These are phyloP conservation scores for Thamnophis elegans DNA, from an alignment of 2,797 vertebrate genomes.

Conservation along the genomic window DNA sequence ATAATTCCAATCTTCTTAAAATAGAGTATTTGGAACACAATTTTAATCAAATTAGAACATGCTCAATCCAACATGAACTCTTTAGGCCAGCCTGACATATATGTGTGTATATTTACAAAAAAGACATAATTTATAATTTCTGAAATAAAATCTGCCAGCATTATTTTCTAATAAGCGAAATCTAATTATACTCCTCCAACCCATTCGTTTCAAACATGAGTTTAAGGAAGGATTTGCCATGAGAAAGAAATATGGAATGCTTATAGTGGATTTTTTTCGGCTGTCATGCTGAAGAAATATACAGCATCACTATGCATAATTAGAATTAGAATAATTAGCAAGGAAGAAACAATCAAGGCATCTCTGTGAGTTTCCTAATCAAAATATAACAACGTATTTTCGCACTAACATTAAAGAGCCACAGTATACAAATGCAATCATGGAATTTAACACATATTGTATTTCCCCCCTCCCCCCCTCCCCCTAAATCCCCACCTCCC, in stretches of 20 bases:
- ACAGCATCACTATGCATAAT: not conserved
- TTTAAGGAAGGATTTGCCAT: not conserved
- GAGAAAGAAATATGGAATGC: not conserved
- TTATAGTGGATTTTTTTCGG: not conserved
- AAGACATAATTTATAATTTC: not conserved
- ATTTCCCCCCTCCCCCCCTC: too few species aligned
- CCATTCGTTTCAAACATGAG: not conserved
- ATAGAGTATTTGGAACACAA: not conserved
- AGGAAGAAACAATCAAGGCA: not conserved
- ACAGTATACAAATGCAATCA: too few species aligned
- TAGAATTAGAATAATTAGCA: slow-evolving; percentile 11
- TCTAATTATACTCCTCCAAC: not conserved
- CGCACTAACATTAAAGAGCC: too few species aligned
- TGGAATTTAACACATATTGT: too few species aligned
- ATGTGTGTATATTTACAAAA: not conserved
- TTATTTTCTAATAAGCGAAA: not conserved
- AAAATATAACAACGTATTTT: slow-evolving; percentile 1
- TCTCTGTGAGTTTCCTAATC: not conserved
- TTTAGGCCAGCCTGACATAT: not conserved
- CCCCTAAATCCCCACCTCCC: too few species aligned
- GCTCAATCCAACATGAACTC: not conserved
- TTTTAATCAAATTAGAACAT: not conserved
- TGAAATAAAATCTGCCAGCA: not conserved
- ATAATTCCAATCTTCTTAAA: slow-evolving; percentile 15
- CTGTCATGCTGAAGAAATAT: not conserved